Percentiles rank a stretch among this genome's conserved stretches.
Evolutionary conservation across 1,140 invertebrate genomes (phyloP).

Genomic region (Drosophila gunungcola): DNA sequence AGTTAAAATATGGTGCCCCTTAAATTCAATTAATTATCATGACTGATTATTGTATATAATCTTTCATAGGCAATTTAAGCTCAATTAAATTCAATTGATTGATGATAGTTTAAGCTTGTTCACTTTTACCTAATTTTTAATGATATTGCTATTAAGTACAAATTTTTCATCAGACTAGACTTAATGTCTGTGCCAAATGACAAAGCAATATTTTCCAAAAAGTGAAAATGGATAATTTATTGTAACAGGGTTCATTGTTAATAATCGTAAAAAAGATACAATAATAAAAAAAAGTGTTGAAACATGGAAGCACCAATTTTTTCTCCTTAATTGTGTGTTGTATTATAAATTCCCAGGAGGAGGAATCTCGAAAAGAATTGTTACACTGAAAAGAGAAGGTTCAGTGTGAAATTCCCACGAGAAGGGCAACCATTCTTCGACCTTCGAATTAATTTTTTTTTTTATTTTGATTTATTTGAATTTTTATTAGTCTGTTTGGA

Average conservation of each 20-base stretch:
- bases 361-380: neutral
- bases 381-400: constrained; percentile 4
- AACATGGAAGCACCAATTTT: neutral
- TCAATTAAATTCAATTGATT: neutral
- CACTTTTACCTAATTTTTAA: neutral
- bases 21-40: no score
- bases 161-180: neutral
- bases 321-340: neutral
- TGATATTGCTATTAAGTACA: neutral
- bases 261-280: no score
- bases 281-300: no score
- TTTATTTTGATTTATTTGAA: constrained; percentile 16
- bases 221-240: neutral
- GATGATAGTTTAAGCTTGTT: neutral
- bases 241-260: no score
- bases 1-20: no score
- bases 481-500: constrained; percentile 26
- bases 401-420: constrained; percentile 7
- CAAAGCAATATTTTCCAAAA: neutral
- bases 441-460: neutral
- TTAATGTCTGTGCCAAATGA: neutral
- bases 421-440: constrained; percentile 34
- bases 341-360: neutral
- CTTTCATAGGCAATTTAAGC: neutral
- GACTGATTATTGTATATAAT: neutral